Conservation (phyloP, 2,888 invertebrate species). For the Macroteleia sp. region DNA sequence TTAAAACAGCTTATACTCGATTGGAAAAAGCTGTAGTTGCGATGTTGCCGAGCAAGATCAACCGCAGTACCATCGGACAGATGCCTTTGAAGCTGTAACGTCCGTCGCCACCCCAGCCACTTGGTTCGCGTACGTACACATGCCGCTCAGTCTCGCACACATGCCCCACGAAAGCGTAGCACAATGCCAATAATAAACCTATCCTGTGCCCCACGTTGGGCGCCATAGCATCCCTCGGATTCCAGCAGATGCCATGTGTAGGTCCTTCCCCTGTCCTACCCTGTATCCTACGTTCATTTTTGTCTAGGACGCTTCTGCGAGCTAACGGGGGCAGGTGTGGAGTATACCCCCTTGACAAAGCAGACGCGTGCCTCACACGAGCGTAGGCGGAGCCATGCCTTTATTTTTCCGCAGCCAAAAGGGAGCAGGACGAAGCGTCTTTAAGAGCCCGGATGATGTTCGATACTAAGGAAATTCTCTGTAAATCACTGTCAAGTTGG, state of each 20-base stretch:
- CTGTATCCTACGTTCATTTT: slow-evolving; percentile 65
- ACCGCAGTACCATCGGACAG: slow-evolving; percentile 72
- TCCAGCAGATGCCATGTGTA: slow-evolving; percentile 80
- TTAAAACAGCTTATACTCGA: not conserved
- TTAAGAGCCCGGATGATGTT: slow-evolving; percentile 36
- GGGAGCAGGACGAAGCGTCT: slow-evolving; percentile 38
- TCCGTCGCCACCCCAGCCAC: slow-evolving; percentile 73
- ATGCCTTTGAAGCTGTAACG: slow-evolving; percentile 71
- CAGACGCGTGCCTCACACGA: slow-evolving; percentile 84
- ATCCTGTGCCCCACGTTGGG: slow-evolving; percentile 72
- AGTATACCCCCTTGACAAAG: slow-evolving; percentile 68
- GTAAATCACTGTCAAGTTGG: slow-evolving; percentile 42
- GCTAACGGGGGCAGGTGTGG: slow-evolving; percentile 81
- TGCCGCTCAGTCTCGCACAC: slow-evolving; percentile 62
- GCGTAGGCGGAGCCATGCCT: slow-evolving; percentile 80
- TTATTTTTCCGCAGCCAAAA: slow-evolving; percentile 58
- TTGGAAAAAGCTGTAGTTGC: slow-evolving; percentile 27
- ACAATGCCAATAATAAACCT: slow-evolving; percentile 83
- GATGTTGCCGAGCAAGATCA: slow-evolving; percentile 22
- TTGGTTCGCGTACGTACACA: slow-evolving; percentile 60
- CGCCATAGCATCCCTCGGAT: slow-evolving; percentile 75
- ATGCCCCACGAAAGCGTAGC: slow-evolving; percentile 56
- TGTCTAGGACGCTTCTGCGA: slow-evolving; percentile 78
- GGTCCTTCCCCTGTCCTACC: slow-evolving; percentile 1
- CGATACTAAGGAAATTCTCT: slow-evolving; percentile 26